phyloP scores from a whole-genome alignment of 2,888 invertebrate genomes.

The Drosophila hawaiiensis region DNA sequence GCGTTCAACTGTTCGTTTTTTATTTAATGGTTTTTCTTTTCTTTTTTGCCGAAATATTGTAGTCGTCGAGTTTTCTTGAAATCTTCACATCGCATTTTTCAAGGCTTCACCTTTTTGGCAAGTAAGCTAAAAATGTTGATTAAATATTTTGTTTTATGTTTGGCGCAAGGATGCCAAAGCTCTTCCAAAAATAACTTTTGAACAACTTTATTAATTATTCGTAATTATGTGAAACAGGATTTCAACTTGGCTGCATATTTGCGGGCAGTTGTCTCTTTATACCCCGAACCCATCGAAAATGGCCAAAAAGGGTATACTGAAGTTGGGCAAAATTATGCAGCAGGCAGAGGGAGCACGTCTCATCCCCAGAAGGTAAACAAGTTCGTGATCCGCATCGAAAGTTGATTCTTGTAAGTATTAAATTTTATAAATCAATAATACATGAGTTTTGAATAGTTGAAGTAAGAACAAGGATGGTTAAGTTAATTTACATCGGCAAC shows the following conservation, averaged over 20 bases:
- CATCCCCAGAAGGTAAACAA: neutral
- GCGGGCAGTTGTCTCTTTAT: neutral
- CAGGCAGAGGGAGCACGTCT: neutral
- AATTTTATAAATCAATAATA: neutral
- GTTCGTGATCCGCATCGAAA: neutral
- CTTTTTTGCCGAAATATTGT: conserved; percentile 11
- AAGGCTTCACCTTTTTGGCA: conserved; percentile 13
- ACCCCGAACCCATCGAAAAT: neutral
- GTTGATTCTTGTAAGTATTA: neutral
- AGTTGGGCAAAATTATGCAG: neutral
- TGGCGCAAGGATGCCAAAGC: conserved; percentile 1
- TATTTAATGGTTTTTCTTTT: conserved; percentile 26
- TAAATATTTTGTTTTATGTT: conserved; percentile 7
- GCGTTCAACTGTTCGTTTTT: conserved; percentile 31
- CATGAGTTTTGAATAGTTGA: neutral
- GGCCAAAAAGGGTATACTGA: neutral
- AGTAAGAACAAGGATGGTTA: neutral
- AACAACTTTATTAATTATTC: conserved; percentile 25
- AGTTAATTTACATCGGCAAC: neutral
- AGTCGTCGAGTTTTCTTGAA: conserved; percentile 40
- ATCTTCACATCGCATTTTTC: conserved; percentile 11
- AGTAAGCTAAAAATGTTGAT: conserved; percentile 15
- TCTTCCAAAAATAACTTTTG: neutral
- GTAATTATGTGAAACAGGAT: neutral
- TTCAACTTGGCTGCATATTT: neutral